Evolutionary conservation across 2,797 vertebrate species (phyloP).

Genomic region (Sarcoramphus papa): DNA sequence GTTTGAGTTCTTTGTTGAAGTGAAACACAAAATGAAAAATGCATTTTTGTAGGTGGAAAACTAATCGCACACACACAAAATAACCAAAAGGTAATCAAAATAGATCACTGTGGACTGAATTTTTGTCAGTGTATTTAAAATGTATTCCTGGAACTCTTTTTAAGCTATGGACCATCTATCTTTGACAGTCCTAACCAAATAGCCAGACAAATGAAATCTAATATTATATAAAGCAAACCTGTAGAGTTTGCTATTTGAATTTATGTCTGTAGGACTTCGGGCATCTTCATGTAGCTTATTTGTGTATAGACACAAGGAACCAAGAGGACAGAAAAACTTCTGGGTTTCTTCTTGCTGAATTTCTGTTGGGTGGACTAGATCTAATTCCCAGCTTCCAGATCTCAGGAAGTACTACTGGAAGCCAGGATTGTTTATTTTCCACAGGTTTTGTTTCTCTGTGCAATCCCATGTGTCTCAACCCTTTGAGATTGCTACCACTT

Average conservation of each 20-base stretch:
- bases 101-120: background rate
- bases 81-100: background rate
- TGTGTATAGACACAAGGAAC: background rate
- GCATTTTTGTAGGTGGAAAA: background rate
- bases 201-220: background rate
- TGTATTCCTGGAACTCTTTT: background rate
- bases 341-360: background rate
- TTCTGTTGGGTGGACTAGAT: background rate
- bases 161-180: background rate
- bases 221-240: background rate
- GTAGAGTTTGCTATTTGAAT: background rate
- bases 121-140: background rate
- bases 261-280: background rate
- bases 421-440: background rate
- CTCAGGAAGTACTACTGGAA: background rate
- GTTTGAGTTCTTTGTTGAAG: background rate
- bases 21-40: background rate
- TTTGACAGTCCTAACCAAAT: background rate
- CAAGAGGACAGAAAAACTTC: background rate
- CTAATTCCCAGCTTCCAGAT: background rate
- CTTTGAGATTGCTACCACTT: background rate
- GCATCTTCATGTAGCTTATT: background rate
- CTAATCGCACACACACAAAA: background rate
- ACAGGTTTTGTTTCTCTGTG: background rate
- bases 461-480: background rate